Conservation (phyloP, 2,888 invertebrate genomes). For the Caenorhabditis doughertyi region DNA sequence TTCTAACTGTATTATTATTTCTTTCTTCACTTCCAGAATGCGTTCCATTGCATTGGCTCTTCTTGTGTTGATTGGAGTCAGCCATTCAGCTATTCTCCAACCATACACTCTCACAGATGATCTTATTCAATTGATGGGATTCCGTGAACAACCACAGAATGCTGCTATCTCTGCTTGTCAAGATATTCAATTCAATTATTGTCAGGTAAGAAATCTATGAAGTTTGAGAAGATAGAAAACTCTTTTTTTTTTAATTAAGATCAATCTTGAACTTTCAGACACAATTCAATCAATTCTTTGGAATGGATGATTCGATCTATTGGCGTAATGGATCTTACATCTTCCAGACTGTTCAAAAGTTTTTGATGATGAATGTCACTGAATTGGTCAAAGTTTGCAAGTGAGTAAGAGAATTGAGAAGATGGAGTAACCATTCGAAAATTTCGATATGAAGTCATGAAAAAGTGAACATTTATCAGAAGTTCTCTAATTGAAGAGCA, state of each 20-base stretch:
- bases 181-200: slow-evolving; percentile 67
- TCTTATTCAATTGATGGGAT: slow-evolving; percentile 50
- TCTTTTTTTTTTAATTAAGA: too few species aligned
- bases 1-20: too few species aligned
- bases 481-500: too few species aligned
- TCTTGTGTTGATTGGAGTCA: slow-evolving; percentile 11
- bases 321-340: slow-evolving; percentile 67
- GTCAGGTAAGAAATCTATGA: slow-evolving; percentile 35
- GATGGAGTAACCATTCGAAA: too few species aligned
- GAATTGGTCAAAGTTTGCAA: slow-evolving; percentile 72
- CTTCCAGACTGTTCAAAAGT: slow-evolving; percentile 62
- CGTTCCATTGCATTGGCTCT: slow-evolving; percentile 14
- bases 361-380: slow-evolving; percentile 61
- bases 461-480: too few species aligned
- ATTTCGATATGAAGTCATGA: too few species aligned
- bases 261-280: slow-evolving; percentile 40
- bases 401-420: slow-evolving; percentile 28
- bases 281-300: slow-evolving; percentile 66
- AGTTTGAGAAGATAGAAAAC: neutral
- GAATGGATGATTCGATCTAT: slow-evolving; percentile 58
- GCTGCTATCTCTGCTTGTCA: slow-evolving; percentile 52
- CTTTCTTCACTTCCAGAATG: slow-evolving; percentile 34
- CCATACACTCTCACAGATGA: slow-evolving; percentile 52
- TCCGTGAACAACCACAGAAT: slow-evolving; percentile 45
- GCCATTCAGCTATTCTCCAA: slow-evolving; percentile 29